Conservation (phyloP, 2,797 vertebrate genomes). For the Sphenodon punctatus region DNA sequence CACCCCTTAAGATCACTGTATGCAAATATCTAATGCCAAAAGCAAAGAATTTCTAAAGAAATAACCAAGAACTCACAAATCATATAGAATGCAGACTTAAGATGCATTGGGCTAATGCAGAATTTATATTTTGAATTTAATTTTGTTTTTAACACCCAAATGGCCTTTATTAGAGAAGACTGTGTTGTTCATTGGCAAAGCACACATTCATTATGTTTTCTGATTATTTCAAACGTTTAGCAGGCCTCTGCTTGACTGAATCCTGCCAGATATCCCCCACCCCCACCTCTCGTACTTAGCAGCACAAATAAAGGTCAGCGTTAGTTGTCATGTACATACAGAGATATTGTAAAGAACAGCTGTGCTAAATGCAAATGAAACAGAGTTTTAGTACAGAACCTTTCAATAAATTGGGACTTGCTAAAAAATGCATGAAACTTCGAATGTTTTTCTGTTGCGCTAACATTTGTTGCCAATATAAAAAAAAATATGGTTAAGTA, state of each 20-base stretch:
- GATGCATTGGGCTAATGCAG: neutral
- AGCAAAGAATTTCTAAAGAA: neutral
- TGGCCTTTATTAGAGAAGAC: neutral
- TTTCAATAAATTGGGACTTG: slow-evolving; percentile 4
- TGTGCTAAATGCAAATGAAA: slow-evolving; percentile 5
- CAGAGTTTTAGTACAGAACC: neutral
- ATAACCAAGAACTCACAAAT: neutral
- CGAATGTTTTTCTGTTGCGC: neutral
- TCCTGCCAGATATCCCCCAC: neutral
- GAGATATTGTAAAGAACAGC: neutral
- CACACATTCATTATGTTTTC: neutral
- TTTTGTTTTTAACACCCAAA: neutral
- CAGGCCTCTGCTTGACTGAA: neutral
- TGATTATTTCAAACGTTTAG: neutral
- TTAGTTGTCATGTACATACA: neutral
- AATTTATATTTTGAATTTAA: neutral
- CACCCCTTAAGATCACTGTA: neutral
- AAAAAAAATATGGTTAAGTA: slow-evolving; percentile 27
- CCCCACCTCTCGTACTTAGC: slow-evolving; percentile 1
- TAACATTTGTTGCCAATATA: neutral
- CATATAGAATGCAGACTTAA: neutral
- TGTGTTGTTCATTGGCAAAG: neutral
- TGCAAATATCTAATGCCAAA: neutral
- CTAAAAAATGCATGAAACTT: slow-evolving; percentile 4
- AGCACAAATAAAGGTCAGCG: neutral